Evolutionary conservation across 2,888 invertebrate species (phyloP), one percentile per base, ranked within the genome.

Genomic region (Idaea dimidiata): DNA sequence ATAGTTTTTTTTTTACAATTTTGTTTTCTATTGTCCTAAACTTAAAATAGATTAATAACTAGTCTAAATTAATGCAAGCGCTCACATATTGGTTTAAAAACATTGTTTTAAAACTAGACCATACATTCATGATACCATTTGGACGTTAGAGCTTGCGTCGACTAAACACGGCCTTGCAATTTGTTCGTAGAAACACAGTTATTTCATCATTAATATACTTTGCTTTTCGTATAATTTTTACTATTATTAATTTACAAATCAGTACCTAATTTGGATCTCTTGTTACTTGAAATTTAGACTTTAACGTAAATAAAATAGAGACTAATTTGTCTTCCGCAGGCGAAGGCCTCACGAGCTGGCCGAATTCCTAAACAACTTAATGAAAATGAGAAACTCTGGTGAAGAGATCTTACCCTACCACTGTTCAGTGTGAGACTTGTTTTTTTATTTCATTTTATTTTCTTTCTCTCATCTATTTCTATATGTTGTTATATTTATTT

Each of bases 371-470:
- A 93, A 93, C 90, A 83, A 78, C 83, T 82, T 92, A 85, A 88
- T 92, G 92, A 87, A 80, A 88, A 86, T 82, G 78, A 82, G 82
- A 84, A 83, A 78, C 84, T 79, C 81, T 81, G 78, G 82, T 71
- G 88, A 88, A 76, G 91, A 91, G 89, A 91, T 89, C 84, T 91
- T 93, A 89, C 90, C 86, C 84, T 93, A 93, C 93, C 90, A 91
- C 91, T 93, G 93, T 93, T 88, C 93, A 91, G 91, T 92, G 93
- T 93, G 93, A 93, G 93, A 88, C 84, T 87, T 77, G 77, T 76
- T 85, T 62, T 76, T 76, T 78, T 76, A 71, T 86, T 84, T 84
- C 80, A 76, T 84, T 86, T 83, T 74, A 70, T 76, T 81, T 73
- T 70, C 71, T 76, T 74, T 75, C 78, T 75, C 78, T 76, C 76